Base-by-base conservation (phyloP, 2,888 invertebrate species). In the Cerceris ruficornis region DNA sequence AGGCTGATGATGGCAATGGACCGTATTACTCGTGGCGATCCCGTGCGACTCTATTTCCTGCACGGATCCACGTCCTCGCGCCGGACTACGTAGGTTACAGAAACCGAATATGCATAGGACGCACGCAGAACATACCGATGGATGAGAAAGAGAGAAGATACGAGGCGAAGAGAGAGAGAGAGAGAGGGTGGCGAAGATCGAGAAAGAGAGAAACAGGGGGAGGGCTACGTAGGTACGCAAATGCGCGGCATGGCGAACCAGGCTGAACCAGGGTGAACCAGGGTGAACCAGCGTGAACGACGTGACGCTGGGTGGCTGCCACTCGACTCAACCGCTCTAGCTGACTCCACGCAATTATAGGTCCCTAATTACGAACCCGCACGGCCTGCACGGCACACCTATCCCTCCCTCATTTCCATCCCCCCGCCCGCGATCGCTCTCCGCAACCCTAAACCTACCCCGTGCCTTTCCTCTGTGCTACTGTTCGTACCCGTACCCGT, bases 271-370 rank as follows among this genome's bases (percentile, higher is more conserved):
- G 85, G 82, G 85, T 82, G 86, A 84, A 81, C 84, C 79, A 79
- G 84, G 83, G 83, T 87, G 83, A 28, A 28, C 72, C 75, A 64
- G 73, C 77, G 85, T 80, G 84, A 83, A 81, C 83, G 83, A 86
- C 83, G 85, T 82, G 86, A 84, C 82, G 85, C 79, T 80, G 84
- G 83, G 83, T 87, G 83, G 62, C 74, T 87, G 85, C 89, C 87
- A 88, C 89, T 88, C 89, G 87, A 82, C 85, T 87, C 85, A 84
- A 86, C 86, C 86, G 86, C 86, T 87, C 87, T 90, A 84, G 85
- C 86, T 86, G 86, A 88, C 86, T 87, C 87, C 82, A 83, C 83
- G 84, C 84, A 88, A 88, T 87, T 87, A 88, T 84, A 87, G 86
- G 84, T 77, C 84, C 83, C 87, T 87, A 87, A 87, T 87, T 87